phyloP scores from a whole-genome alignment of 2,888 invertebrate species.

The Lomographa bimaculata region DNA sequence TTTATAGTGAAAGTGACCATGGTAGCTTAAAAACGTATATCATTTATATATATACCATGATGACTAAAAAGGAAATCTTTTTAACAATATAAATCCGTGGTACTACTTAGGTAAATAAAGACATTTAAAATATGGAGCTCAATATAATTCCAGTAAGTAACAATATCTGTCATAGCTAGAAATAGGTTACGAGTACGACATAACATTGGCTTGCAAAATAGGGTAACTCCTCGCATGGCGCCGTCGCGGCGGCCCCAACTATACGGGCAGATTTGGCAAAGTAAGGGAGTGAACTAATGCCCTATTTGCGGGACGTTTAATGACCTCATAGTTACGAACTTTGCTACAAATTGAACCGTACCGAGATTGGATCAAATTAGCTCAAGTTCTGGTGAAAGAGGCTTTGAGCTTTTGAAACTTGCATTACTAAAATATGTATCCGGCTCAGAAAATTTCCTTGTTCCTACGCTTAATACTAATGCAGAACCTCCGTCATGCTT shows the following conservation, averaged over 20 bases:
- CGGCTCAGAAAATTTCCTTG: conserved; percentile 2
- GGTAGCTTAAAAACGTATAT: no score
- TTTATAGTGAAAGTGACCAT: no score
- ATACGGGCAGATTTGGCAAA: conserved; percentile 46
- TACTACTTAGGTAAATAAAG: no score
- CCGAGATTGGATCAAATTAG: conserved; percentile 24
- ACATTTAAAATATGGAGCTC: no score
- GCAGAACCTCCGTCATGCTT: no score
- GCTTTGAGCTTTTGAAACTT: conserved; percentile 21
- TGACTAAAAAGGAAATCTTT: no score
- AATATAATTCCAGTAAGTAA: conserved; percentile 24
- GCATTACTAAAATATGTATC: conserved; percentile 21
- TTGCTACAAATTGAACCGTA: conserved; percentile 29
- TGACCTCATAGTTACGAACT: conserved; percentile 42
- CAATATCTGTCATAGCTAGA: conserved; percentile 44
- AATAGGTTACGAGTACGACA: conserved; percentile 44
- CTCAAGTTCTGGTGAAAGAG: conserved; percentile 25
- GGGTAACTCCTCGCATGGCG: conserved; percentile 43
- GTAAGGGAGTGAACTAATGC: conserved; percentile 43
- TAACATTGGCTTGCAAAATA: conserved; percentile 45
- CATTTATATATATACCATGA: no score
- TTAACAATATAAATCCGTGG: no score
- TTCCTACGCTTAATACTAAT: no score
- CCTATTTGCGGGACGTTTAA: conserved; percentile 49
- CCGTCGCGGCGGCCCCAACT: conserved; percentile 37